Base-by-base conservation (phyloP, 2,888 invertebrate species). In the Drosophila testacea region DNA sequence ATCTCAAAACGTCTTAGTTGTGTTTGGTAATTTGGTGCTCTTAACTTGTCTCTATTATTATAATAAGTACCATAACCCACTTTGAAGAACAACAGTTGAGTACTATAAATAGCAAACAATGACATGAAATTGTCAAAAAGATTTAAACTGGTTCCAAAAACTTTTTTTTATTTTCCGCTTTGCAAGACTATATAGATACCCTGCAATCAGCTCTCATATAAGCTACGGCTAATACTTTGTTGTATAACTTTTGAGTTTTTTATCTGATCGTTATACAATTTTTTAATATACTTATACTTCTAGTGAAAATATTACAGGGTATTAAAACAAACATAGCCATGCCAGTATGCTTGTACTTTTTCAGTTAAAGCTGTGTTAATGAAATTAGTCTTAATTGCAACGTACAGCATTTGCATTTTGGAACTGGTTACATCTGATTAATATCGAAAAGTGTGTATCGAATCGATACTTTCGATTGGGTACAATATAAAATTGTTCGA, bases 121-220 rank as follows among this genome's bases (percentile, higher is more conserved):
- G 27, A 6, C n/a, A 13, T 10, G 30, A n/a, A 48, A 47, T 55
- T 16, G 4, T 10, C 28, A 9, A 38, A 7, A 27, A 44, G 3
- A 44, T 13, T 32, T 28, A 16, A 57, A 47, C 57, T 36, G 57
- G 38, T 57, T 57, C 16, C 4, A 11, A 7, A 16, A 11, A 11
- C 11, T 36, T 11, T 16, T 16, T n/a, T 11, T 48, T 13, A 9
- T 7, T 4, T 22, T 9, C 6, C 32, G 11, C 4, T 5, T 16
- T 22, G 22, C 22, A 22, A 5, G 16, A 36, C 32, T 36, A 7
- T 6, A 27, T 11, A 6, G 44, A 3, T 48, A 32, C 44, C 27
- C 44, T 44, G 11, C 11, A 44, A 13, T 4, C 42, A 16, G 42
- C 2, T 42, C 42, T 4, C 4, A 32, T 48, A 32, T 10, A 47